These are phyloP conservation scores for Rhysida immarginata DNA, from an alignment of 1,140 invertebrate species.

Conservation along the genomic window DNA sequence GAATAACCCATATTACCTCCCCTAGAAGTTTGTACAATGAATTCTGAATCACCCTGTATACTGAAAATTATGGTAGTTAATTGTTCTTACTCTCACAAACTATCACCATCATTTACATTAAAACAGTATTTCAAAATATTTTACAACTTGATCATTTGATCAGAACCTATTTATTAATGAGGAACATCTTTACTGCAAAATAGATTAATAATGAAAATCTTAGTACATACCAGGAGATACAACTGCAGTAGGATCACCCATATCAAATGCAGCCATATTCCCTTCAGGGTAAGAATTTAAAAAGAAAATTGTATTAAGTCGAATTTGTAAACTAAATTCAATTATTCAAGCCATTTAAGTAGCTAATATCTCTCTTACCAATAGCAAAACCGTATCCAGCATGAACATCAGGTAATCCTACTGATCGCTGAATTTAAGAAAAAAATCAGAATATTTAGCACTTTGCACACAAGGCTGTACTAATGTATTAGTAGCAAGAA, in stretches of 20 bases:
- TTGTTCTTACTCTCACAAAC: too few species aligned
- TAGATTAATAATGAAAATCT: too few species aligned
- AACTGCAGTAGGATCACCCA: conserved; percentile 76
- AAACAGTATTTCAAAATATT: too few species aligned
- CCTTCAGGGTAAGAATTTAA: too few species aligned
- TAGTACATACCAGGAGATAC: conserved; percentile 75
- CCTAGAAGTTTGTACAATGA: too few species aligned
- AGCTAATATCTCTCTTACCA: conserved; percentile 33
- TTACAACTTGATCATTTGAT: too few species aligned
- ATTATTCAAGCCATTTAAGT: background rate
- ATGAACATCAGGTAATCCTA: conserved; percentile 94
- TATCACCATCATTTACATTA: too few species aligned
- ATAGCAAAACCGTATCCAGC: conserved; percentile 99
- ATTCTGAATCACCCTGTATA: too few species aligned
- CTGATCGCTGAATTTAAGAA: conserved; percentile 30
- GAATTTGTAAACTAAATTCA: background rate
- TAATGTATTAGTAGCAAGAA: background rate
- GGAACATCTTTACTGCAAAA: too few species aligned
- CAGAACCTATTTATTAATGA: too few species aligned
- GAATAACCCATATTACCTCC: too few species aligned
- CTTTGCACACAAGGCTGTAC: background rate
- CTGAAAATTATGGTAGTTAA: too few species aligned
- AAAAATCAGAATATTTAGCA: background rate
- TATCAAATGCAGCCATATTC: conserved; percentile 99
- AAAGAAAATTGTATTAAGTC: conserved; percentile 16